Evolutionary conservation across 2,888 invertebrate genomes (phyloP).

Genomic region (Seira sanloemensis): DNA sequence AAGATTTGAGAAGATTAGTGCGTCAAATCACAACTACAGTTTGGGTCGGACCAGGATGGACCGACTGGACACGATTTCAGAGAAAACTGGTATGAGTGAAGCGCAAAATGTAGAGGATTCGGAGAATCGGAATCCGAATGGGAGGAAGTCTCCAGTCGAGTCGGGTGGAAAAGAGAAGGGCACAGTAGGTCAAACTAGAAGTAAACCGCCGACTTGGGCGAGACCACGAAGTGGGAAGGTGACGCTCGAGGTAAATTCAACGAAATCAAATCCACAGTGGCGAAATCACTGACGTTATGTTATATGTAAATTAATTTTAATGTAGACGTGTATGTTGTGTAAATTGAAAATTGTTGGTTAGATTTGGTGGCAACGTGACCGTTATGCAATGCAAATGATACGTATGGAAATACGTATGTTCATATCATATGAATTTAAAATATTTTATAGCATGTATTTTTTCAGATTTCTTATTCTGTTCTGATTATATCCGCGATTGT

Average conservation of each 20-base stretch:
- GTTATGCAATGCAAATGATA: too few relatives aligned
- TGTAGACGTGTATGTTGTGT: too few relatives aligned
- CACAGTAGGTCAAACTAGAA: background rate
- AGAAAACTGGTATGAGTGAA: slow-evolving; percentile 37
- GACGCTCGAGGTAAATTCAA: slow-evolving; percentile 40
- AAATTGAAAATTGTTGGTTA: too few relatives aligned
- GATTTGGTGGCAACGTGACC: too few relatives aligned
- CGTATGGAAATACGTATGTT: too few relatives aligned
- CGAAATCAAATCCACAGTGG: slow-evolving; percentile 30
- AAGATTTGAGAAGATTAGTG: slow-evolving; percentile 67
- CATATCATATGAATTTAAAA: too few relatives aligned
- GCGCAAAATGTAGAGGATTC: slow-evolving; percentile 17
- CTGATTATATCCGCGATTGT: too few relatives aligned
- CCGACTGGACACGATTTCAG: slow-evolving; percentile 50
- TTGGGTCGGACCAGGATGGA: slow-evolving; percentile 25
- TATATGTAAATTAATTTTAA: too few relatives aligned
- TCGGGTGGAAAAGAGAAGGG: background rate
- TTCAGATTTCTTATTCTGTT: too few relatives aligned
- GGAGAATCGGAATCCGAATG: slow-evolving; percentile 37
- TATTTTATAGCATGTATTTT: too few relatives aligned
- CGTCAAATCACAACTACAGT: slow-evolving; percentile 41
- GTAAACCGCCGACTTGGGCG: slow-evolving; percentile 66
- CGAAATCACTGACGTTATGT: too few relatives aligned
- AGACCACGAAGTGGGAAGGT: slow-evolving; percentile 60
- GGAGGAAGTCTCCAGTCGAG: background rate